phyloP scores from a whole-genome alignment of 2,888 invertebrate species.

The Cantharis flavilabris region DNA sequence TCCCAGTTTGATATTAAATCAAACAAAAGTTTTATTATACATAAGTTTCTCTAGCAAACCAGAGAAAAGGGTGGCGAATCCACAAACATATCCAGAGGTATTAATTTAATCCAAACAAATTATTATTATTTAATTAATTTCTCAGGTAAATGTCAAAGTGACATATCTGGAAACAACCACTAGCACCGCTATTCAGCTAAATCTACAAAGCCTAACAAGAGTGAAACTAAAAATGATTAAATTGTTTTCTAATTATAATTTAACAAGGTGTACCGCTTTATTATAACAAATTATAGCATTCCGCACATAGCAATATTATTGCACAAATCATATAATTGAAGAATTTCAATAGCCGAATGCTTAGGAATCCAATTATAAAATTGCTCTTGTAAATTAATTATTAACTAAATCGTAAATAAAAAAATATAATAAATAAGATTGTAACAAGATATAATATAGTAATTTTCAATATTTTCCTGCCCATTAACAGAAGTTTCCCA shows the following conservation, averaged over 20 bases:
- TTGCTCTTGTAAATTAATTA: neutral
- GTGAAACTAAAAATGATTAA: neutral
- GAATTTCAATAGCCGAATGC: neutral
- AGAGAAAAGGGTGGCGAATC: too few species aligned
- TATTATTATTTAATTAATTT: too few species aligned
- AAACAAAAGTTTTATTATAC: neutral
- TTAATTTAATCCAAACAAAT: too few species aligned
- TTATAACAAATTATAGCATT: neutral
- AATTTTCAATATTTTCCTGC: neutral
- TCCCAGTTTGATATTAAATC: neutral
- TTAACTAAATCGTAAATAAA: neutral
- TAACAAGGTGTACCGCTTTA: neutral
- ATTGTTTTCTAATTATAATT: neutral
- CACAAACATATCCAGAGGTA: too few species aligned
- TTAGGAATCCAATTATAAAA: neutral
- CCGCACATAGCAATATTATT: neutral
- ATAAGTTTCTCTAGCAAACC: too few species aligned
- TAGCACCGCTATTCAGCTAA: too few species aligned
- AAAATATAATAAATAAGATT: neutral
- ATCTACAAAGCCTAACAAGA: neutral
- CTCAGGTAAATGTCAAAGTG: neutral
- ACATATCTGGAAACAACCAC: neutral
- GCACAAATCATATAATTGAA: neutral
- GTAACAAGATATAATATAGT: neutral
- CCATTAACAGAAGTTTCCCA: conserved; percentile 2